Percentiles rank a stretch among this genome's conserved stretches.
These are phyloP conservation scores for Tetraodon nigroviridis DNA, from an alignment of 2,113 vertebrate species.

Conservation along the genomic window DNA sequence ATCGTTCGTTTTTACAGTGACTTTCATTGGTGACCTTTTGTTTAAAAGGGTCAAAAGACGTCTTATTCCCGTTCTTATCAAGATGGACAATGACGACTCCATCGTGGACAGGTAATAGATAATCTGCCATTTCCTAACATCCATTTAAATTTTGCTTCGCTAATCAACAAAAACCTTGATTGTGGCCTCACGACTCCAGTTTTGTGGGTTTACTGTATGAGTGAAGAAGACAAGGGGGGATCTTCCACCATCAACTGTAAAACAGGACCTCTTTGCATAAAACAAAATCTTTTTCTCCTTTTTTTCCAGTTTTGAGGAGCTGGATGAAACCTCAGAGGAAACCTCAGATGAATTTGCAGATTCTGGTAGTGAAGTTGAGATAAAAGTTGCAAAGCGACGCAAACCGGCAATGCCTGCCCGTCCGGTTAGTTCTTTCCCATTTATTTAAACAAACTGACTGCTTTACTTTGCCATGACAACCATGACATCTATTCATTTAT, in stretches of 20 bases:
- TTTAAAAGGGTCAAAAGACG: neutral
- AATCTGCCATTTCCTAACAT: neutral
- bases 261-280: too few species aligned
- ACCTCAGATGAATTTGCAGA: conserved; percentile 32
- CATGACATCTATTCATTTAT: conserved; percentile 23
- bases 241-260: too few species aligned
- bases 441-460: neutral
- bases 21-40: neutral
- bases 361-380: conserved; percentile 75
- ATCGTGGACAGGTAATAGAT: conserved; percentile 52
- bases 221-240: too few species aligned
- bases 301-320: conserved; percentile 48
- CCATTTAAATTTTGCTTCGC: neutral
- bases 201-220: too few species aligned
- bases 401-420: conserved; percentile 12
- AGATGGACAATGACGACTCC: conserved; percentile 29
- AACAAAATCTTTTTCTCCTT: neutral
- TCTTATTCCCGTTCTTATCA: too few species aligned
- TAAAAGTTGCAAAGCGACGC: conserved; percentile 51
- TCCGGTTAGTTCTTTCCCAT: conserved; percentile 24
- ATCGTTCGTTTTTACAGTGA: neutral
- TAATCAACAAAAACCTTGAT: neutral
- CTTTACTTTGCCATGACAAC: conserved; percentile 8
- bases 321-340: conserved; percentile 20
- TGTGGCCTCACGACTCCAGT: too few species aligned